phyloP scores from a whole-genome alignment of 1,140 invertebrate species.

The Ruditapes philippinarum region DNA sequence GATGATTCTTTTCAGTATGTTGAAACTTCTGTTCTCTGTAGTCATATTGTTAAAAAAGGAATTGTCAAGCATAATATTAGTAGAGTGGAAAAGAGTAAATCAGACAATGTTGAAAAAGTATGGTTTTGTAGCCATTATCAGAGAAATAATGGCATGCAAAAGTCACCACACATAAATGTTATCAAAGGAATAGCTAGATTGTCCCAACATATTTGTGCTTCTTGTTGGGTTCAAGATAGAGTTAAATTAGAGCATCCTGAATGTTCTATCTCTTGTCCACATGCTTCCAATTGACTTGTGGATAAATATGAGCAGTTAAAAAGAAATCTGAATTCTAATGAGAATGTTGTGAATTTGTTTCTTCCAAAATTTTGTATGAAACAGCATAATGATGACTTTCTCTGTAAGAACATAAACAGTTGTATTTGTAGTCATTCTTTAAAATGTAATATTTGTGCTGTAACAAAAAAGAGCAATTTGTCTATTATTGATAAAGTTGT shows the following conservation, averaged over 20 bases:
- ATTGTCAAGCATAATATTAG: too few species aligned
- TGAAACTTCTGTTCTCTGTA: neutral
- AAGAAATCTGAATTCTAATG: neutral
- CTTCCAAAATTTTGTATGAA: neutral
- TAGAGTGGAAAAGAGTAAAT: too few species aligned
- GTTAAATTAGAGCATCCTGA: conserved; percentile 40
- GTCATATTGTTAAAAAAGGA: neutral
- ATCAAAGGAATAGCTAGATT: neutral
- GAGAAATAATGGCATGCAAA: neutral
- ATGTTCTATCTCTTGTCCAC: conserved; percentile 28
- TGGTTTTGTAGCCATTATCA: neutral
- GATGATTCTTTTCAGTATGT: neutral
- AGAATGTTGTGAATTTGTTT: neutral
- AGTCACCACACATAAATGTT: neutral
- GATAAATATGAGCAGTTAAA: neutral
- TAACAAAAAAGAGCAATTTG: neutral
- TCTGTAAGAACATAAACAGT: neutral
- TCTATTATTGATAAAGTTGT: neutral
- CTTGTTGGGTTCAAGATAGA: conserved; percentile 21
- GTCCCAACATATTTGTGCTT: neutral
- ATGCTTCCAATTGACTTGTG: neutral
- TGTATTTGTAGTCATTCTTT: neutral
- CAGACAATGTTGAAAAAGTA: too few species aligned
- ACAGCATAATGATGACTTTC: neutral
- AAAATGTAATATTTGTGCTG: neutral